Evolutionary conservation across 2,797 vertebrate genomes (phyloP).

Genomic region (Sciaenops ocellatus): DNA sequence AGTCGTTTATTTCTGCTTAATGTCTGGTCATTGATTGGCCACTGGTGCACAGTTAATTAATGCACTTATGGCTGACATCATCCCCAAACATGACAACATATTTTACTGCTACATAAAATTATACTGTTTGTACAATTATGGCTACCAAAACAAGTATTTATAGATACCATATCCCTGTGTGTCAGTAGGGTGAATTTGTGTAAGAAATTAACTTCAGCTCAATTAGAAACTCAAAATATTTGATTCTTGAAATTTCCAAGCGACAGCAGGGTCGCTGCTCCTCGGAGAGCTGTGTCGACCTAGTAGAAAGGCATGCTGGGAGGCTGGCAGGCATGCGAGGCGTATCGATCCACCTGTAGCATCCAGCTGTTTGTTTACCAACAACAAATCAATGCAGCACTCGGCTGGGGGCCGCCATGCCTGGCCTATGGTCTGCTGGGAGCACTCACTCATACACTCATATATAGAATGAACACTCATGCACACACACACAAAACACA

Average conservation of each 20-base stretch:
- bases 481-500: conserved; percentile 15
- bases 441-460: conserved; percentile 52
- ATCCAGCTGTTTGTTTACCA: conserved; percentile 88
- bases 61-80: conserved; percentile 8
- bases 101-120: conserved; percentile 1
- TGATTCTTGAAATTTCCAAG: conserved; percentile 55
- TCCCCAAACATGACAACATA: conserved; percentile 13
- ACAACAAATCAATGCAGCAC: conserved; percentile 87
- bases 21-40: not conserved
- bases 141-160: not conserved
- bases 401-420: conserved; percentile 74
- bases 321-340: conserved; percentile 73
- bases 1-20: conserved; percentile 13
- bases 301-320: conserved; percentile 78
- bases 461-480: conserved; percentile 11
- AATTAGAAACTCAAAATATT: conserved; percentile 63
- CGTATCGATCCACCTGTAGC: conserved; percentile 84
- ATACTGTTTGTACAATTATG: not conserved
- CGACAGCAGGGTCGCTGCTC: conserved; percentile 63
- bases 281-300: conserved; percentile 63
- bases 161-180: not conserved
- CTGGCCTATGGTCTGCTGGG: conserved; percentile 75
- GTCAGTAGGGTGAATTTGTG: conserved; percentile 15
- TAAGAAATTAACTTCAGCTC: conserved; percentile 28
- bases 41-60: not conserved